Evolutionary conservation across 2,797 vertebrate genomes (phyloP).

Genomic region (Aldrovandia affinis): DNA sequence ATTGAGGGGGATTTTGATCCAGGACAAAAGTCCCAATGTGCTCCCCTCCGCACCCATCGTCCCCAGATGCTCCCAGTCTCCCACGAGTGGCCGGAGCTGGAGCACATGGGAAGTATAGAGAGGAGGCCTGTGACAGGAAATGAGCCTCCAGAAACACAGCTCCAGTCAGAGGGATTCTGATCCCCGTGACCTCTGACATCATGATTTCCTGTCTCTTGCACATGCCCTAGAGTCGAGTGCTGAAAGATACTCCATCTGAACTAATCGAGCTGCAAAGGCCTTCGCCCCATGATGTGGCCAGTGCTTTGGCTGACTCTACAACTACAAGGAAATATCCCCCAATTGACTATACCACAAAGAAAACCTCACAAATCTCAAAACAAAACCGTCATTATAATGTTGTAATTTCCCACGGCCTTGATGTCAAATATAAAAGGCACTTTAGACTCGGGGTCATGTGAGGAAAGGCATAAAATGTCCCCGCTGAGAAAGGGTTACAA

Average conservation of each 20-base stretch:
- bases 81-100: neutral
- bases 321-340: neutral
- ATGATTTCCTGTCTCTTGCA: constrained; percentile 59
- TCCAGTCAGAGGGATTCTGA: constrained; percentile 36
- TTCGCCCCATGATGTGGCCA: neutral
- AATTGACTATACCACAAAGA: neutral
- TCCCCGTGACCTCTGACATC: constrained; percentile 53
- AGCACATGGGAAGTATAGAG: neutral
- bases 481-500: neutral
- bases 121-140: constrained; percentile 37
- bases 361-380: neutral
- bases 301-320: neutral
- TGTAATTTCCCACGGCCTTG: neutral
- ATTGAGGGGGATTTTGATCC: neutral
- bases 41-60: neutral
- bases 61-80: neutral
- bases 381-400: neutral
- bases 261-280: neutral
- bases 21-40: constrained; percentile 3
- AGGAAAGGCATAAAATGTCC: neutral
- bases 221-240: neutral
- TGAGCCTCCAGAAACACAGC: constrained; percentile 38
- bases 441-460: neutral
- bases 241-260: neutral
- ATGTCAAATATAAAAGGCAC: neutral